Conservation (phyloP, 2,797 vertebrate genomes). For the Microchirus variegatus region DNA sequence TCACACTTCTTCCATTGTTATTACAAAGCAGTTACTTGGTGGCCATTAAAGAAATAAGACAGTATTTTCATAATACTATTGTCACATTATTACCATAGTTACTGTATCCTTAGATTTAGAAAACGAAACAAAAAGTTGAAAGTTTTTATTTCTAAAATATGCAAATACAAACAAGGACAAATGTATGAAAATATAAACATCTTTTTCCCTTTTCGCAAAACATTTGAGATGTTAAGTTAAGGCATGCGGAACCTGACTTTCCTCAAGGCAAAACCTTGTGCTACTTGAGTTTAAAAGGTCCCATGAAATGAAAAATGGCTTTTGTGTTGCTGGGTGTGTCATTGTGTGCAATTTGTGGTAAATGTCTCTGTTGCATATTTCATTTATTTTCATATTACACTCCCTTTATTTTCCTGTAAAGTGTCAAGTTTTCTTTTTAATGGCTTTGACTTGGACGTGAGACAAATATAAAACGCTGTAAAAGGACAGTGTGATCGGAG, state of each 20-base stretch:
- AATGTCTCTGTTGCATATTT: slow-evolving; percentile 65
- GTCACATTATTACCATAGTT: too few relatives aligned
- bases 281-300: slow-evolving; percentile 69
- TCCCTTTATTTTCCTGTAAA: slow-evolving; percentile 56
- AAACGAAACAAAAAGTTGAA: slow-evolving; percentile 58
- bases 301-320: slow-evolving; percentile 76
- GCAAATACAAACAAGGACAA: slow-evolving; percentile 77
- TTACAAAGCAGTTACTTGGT: too few relatives aligned
- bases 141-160: slow-evolving; percentile 85
- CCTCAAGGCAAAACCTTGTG: slow-evolving; percentile 62
- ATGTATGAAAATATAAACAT: slow-evolving; percentile 80
- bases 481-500: slow-evolving; percentile 6
- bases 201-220: slow-evolving; percentile 77
- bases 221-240: slow-evolving; percentile 75
- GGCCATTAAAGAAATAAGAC: too few relatives aligned
- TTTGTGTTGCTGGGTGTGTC: slow-evolving; percentile 51
- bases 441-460: slow-evolving; percentile 45
- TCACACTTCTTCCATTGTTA: too few relatives aligned
- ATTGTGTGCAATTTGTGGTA: slow-evolving; percentile 8
- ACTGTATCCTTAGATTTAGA: neutral
- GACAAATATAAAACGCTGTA: slow-evolving; percentile 30
- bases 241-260: slow-evolving; percentile 73
- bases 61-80: too few relatives aligned
- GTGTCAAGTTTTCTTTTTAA: slow-evolving; percentile 36
- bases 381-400: slow-evolving; percentile 31